Base-by-base conservation (phyloP, 2,797 vertebrate genomes). In the Euphonia xanthogaster region DNA sequence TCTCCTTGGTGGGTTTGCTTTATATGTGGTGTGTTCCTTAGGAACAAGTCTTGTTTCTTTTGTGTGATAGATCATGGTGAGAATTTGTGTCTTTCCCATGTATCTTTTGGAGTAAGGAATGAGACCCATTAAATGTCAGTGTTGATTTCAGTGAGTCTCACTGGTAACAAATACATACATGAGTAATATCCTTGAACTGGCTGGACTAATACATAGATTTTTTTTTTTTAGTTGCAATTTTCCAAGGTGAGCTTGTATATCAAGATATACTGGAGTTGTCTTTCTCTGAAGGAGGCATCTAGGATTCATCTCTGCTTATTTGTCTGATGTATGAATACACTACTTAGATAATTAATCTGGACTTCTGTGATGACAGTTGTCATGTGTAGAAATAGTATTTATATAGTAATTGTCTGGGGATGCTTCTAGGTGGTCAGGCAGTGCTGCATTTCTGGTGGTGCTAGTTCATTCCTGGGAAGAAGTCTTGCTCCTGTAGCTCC, bases 391-490 rank as follows among this genome's bases (percentile, higher is more conserved):
- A 80, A 67, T 45, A 20, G 8, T 51, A 55, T 45, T 66, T 90
- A 6, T 75, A 12, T 40, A 48, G 39, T 39, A 60, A 31, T 25
- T n/a, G 22, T 58, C 40, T 72, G 45, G 30, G 89, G 63, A 47
- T 65, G 37, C 40, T 67, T 67, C 57, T 50, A 81, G 71, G 57
- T 84, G 71, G 78, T 75, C 40, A 73, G 67, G 66, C 94, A 58
- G 15, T 63, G 40, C 23, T 93, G 54, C 7, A 19, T 35, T 92
- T 85, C 62, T 65, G 28, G 14, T 54, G 31, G 7, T 76, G 63
- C 39, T 82, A 12, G 30, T 70, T 88, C 50, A 50, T 75, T 76
- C 39, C 54, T 65, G n/a, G 48, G 78, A 54, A 57, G 51, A 60
- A 50, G 24, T n/a, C 20, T 47, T 0, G 0, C 63, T 91, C 47